Conservation (phyloP, 2,888 invertebrate species). For the Nineta flava region DNA sequence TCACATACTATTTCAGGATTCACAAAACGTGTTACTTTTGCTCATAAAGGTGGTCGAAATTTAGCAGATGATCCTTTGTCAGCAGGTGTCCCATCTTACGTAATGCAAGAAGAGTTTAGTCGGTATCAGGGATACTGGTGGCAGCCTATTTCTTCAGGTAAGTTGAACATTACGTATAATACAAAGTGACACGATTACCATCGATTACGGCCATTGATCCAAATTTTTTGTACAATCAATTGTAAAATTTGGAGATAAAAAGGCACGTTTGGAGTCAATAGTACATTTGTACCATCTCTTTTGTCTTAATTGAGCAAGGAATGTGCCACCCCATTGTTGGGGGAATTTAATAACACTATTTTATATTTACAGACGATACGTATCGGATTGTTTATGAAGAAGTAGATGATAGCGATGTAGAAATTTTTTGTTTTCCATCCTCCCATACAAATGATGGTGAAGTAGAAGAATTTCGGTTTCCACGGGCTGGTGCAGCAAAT, state of each 20-base stretch:
- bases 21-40: conserved; percentile 54
- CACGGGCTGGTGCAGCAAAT: conserved; percentile 77
- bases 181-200: no score
- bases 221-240: no score
- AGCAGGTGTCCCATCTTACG: conserved; percentile 94
- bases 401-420: conserved; percentile 80
- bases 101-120: conserved; percentile 96
- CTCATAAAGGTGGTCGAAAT: conserved; percentile 47
- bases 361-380: conserved; percentile 43
- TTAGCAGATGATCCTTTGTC: conserved; percentile 70
- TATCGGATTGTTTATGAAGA: conserved; percentile 76
- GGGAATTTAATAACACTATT: no score
- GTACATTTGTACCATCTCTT: no score
- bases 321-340: no score
- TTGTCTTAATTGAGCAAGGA: no score
- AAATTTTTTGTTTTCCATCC: conserved; percentile 76
- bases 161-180: conserved; percentile 9
- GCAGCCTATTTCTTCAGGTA: conserved; percentile 64
- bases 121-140: conserved; percentile 97
- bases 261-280: no score
- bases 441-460: conserved; percentile 65
- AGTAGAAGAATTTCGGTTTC: conserved; percentile 75
- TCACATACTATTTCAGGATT: conserved; percentile 50
- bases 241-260: no score
- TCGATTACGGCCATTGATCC: no score